Base-by-base conservation (phyloP, 2,888 invertebrate species). In the Colostygia pectinataria region DNA sequence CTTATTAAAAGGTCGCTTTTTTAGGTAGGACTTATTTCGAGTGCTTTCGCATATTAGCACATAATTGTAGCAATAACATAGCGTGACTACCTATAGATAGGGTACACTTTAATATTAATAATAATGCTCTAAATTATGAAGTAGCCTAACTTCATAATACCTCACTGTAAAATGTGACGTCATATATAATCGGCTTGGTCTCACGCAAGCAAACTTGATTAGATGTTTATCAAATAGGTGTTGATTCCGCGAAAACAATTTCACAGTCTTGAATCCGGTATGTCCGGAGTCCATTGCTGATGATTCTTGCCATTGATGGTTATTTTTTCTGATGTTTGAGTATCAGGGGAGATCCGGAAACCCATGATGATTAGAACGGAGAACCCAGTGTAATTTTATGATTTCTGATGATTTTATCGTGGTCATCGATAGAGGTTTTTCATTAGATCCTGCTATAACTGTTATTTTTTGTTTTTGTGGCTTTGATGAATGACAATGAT, bases 161-260 rank as follows among this genome's bases (percentile, higher is more conserved):
- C n/a, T n/a, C 28, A 27, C 52, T 52, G 38, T 38, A 10, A 24
- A 37, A 28, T 1, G 25, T 18, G 36, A 6, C 33, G 46, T 49
- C 43, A 49, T 42, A 40, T 20, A 31, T 42, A 43, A 39, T 39
- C 23, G 31, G 14, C 27, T 15, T 28, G 9, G 13, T 44, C 44
- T 31, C 44, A 29, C 36, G 43, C 29, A 28, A 25, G 39, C 18
- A 51, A 51, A 41, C 45, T 37, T 38, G 52, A 52, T 46, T 46
- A 52, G 52, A 52, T 52, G 52, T 33, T 46, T 42, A 46, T 46
- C 46, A 28, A 7, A 29, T 38, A 43, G 32, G 42, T 46, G 45
- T 25, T 42, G 46, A 46, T 52, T 52, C 52, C 29, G 38, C 42
- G 52, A 52, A 52, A 23, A 46, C 12, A 31, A 45, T 36, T 40